These are phyloP conservation scores for Tigriopus japonicus DNA, from an alignment of 1,140 invertebrate genomes.

Conservation along the genomic window DNA sequence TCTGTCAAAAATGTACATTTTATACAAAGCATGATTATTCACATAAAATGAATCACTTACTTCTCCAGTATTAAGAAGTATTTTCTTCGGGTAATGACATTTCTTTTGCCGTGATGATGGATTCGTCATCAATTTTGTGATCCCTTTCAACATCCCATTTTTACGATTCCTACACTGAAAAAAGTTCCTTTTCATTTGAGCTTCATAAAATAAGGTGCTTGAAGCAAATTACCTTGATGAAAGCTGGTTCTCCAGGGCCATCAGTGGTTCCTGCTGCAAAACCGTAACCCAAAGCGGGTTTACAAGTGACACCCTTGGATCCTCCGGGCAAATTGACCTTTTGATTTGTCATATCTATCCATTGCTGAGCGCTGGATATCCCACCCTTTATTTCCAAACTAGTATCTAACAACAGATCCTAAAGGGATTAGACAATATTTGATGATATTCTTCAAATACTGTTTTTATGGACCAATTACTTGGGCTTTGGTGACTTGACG, in stretches of 20 bases:
- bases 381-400: too few relatives aligned
- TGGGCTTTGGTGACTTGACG: slow-evolving; percentile 51
- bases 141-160: slow-evolving; percentile 18
- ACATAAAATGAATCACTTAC: slow-evolving; percentile 27
- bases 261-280: slow-evolving; percentile 88
- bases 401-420: too few relatives aligned
- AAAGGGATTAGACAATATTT: too few relatives aligned
- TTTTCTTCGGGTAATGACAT: slow-evolving; percentile 48
- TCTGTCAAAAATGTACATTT: slow-evolving; percentile 30
- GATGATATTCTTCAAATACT: too few relatives aligned
- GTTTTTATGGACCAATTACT: slow-evolving; percentile 24
- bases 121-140: background rate
- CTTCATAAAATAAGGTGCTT: slow-evolving; percentile 48
- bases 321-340: background rate
- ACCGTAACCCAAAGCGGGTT: slow-evolving; percentile 28
- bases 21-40: slow-evolving; percentile 17
- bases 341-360: too few relatives aligned
- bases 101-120: slow-evolving; percentile 21
- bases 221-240: slow-evolving; percentile 50
- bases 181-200: too few relatives aligned
- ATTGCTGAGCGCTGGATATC: too few relatives aligned
- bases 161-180: slow-evolving; percentile 47
- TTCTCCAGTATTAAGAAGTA: slow-evolving; percentile 66
- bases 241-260: slow-evolving; percentile 73
- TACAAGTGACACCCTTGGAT: background rate